A percentile compares a stretch with the other conserved stretches of the same genome.
phyloP scores from a whole-genome alignment of 1,140 invertebrate species.

The Diprion similis region DNA sequence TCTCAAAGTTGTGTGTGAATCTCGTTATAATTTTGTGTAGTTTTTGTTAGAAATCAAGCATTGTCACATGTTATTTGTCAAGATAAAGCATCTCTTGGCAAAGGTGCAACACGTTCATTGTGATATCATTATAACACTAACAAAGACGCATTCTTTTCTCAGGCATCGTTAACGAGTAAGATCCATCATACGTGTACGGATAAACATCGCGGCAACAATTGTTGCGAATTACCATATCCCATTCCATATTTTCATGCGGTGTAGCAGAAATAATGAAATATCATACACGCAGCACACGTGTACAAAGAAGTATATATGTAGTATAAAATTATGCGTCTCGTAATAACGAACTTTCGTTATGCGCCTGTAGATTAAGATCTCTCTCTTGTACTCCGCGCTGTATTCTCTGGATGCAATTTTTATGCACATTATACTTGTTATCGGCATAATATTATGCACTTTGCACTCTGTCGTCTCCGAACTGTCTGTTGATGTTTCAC shows the following conservation, averaged over 20 bases:
- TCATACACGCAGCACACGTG: not conserved
- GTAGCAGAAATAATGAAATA: conserved; percentile 6
- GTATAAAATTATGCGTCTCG: not conserved
- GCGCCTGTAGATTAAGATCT: conserved; percentile 1
- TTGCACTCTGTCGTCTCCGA: not conserved
- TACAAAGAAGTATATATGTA: not conserved
- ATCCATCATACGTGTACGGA: not conserved
- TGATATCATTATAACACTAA: not conserved
- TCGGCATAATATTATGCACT: not conserved
- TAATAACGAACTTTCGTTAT: conserved; percentile 3
- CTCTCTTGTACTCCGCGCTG: not conserved
- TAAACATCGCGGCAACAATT: conserved; percentile 5
- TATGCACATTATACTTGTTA: not conserved
- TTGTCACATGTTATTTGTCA: conserved; percentile 1
- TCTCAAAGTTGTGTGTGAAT: not conserved
- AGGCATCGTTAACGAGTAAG: not conserved
- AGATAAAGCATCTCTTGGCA: not conserved
- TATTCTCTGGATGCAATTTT: not conserved
- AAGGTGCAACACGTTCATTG: not conserved
- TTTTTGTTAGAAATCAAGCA: not conserved
- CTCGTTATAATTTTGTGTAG: not conserved
- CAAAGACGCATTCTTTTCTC: not conserved
- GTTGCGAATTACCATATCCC: conserved; percentile 2
- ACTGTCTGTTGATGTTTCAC: not conserved
- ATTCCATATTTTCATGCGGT: conserved; percentile 4